Evolutionary conservation across 37 sponge, comb jelly and placozoan genomes (phyloP), one percentile per base, ranked within the genome.

Genomic region (Chondrosia reniformis): DNA sequence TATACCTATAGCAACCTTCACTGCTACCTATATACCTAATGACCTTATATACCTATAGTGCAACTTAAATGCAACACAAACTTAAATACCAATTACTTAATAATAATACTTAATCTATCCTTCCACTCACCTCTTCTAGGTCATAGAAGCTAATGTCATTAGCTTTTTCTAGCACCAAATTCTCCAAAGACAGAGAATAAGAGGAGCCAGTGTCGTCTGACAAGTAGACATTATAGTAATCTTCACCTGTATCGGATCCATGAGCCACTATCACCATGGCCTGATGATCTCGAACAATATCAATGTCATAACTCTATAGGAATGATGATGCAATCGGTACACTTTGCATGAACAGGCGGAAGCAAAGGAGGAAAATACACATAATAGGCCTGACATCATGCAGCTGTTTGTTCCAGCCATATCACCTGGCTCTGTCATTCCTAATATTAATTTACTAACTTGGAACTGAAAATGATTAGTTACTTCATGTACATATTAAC

Each of bases 221-320:
- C 46, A 87, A 74, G 85, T 87, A 91, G 19, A 91, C 49, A 75
- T 91, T 91, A 74, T 72, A 79, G 78, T 71, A 52, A 24, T 38
- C n/a, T 2, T 44, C 72, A 40, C 43, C 42, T 22, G 72, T 36
- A 8, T 21, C 15, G n/a, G n/a, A n/a, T n/a, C n/a, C n/a, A n/a
- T n/a, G n/a, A n/a, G n/a, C n/a, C n/a, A 91, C 67, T 43, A 91
- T 45, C 57, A 84, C 88, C 40, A 91, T 33, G 31, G 88, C 88
- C 63, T 91, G 92, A 0, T 45, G 39, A 24, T 55, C 45, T 34
- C 81, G 45, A 21, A 87, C 55, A 42, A 79, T 62, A 24, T 64
- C 34, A 32, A 91, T 81, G 45, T 46, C 13, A 65, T 91, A 91
- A 67, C 69, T 64, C 83, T 84, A 34, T 4, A n/a, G 65, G 19